A percentile compares a stretch with the other conserved stretches of the same genome.
These are phyloP conservation scores for Paraplagusia blochii DNA, from an alignment of 2,113 vertebrate species.

Conservation along the genomic window DNA sequence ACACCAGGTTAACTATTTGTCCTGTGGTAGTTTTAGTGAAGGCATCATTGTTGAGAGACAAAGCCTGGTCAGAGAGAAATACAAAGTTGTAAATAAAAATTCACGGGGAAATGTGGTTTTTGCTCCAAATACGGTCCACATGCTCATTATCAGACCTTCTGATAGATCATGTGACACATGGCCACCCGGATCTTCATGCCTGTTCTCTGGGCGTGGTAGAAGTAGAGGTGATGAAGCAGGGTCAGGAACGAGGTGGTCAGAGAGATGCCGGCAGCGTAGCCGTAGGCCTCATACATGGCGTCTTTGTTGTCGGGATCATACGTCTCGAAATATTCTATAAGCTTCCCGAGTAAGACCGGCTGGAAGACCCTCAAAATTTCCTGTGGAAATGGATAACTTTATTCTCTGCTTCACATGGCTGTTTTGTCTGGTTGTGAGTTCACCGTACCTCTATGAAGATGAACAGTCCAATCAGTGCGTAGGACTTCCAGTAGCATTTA, in stretches of 20 bases:
- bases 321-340: constrained; percentile 84
- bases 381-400: constrained; percentile 55
- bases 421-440: constrained; percentile 1
- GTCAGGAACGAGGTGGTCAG: constrained; percentile 75
- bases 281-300: constrained; percentile 68
- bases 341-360: constrained; percentile 85
- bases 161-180: constrained; percentile 94
- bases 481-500: constrained; percentile 88
- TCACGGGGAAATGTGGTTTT: background rate
- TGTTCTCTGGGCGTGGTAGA: constrained; percentile 84
- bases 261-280: constrained; percentile 76
- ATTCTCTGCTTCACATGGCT: background rate
- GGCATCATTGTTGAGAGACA: constrained; percentile 82
- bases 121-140: background rate
- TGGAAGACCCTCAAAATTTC: constrained; percentile 84
- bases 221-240: constrained; percentile 85
- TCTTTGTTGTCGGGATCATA: constrained; percentile 33
- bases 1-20: constrained; percentile 91
- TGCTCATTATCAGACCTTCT: constrained; percentile 81
- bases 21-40: constrained; percentile 89
- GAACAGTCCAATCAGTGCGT: constrained; percentile 81
- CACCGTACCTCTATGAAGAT: constrained; percentile 87
- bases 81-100: constrained; percentile 2
- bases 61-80: constrained; percentile 72
- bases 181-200: constrained; percentile 91